Base-by-base conservation (phyloP, 2,797 vertebrate species). In the Aphelocoma californica region DNA sequence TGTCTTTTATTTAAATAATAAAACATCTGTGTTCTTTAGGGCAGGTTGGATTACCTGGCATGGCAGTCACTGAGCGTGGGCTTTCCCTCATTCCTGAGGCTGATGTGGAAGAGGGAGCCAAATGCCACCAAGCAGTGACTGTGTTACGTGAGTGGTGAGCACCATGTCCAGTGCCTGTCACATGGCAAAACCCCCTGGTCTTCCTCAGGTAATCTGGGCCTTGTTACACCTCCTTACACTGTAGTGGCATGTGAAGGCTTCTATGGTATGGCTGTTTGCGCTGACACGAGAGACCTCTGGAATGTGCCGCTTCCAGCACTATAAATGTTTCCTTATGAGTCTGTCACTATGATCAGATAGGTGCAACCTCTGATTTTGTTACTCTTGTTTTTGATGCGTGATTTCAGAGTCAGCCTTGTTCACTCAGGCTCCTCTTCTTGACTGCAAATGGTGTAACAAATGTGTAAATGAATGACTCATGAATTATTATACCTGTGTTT, bases 111-210 rank as follows among this genome's bases (percentile, higher is more conserved):
- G 18, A 69, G 11, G 20, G 29, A 90, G 25, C 36, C 66, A 26
- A 47, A 61, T 26, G 47, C 54, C 60, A 25, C 24, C 45, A 13
- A 4, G 29, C 56, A 58, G 34, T 1, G 5, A 20, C 28, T 0
- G 1, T 3, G 3, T 24, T 10, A 28, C 20, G 2, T 0, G 3
- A 67, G 40, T 14, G 3, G 16, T 4, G 20, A 32, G 67, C 9
- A 15, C 56, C 2, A 6, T 8, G 8, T 7, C 51, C 2, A 1
- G 16, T 29, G 47, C 14, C 38, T 17, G 15, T 6, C 4, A 4
- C 12, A 5, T 15, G 17, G 67, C 58, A 69, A 42, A 85, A 20
- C 28, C 6, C 56, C 12, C 32, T 18, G 18, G 2, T n/a, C 25
- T 47, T 85, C 19, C 64, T 73, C 40, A 26, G 44, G 36, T 56